These are phyloP conservation scores for Micrasema minimum DNA, from an alignment of 1,140 invertebrate genomes.

Conservation along the genomic window DNA sequence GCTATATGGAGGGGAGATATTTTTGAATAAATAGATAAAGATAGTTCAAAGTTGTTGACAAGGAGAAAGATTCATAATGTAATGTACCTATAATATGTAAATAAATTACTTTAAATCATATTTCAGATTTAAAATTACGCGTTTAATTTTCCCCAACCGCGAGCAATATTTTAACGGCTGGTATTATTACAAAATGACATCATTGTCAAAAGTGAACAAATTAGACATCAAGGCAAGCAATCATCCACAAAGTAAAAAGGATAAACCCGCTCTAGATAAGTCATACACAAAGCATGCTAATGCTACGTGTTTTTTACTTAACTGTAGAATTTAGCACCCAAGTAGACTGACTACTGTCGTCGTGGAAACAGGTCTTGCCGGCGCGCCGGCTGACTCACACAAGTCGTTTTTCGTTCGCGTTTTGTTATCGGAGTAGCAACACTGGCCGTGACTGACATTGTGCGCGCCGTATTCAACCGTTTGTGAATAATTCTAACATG, in stretches of 20 bases:
- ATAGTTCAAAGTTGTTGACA: too few relatives aligned
- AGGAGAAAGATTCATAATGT: too few relatives aligned
- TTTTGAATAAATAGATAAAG: too few relatives aligned
- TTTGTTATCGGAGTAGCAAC: conserved; percentile 1
- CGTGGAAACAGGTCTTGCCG: conserved; percentile 6
- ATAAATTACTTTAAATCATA: too few relatives aligned
- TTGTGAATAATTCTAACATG: conserved; percentile 35
- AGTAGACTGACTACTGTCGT: not conserved
- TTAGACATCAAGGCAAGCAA: not conserved
- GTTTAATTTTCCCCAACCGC: conserved; percentile 9
- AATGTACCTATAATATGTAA: too few relatives aligned
- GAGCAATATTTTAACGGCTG: conserved; percentile 16
- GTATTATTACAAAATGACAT: conserved; percentile 25
- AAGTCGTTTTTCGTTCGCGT: too few relatives aligned
- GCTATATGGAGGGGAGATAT: too few relatives aligned
- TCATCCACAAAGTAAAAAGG: not conserved
- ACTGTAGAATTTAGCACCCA: not conserved
- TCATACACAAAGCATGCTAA: not conserved
- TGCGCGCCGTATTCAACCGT: conserved; percentile 5
- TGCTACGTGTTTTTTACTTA: not conserved
- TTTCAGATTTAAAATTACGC: not conserved
- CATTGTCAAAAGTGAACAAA: not conserved
- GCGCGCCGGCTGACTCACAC: conserved; percentile 13
- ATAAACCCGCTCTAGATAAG: not conserved
- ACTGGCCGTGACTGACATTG: not conserved